phyloP scores from a whole-genome alignment of 2,113 vertebrate genomes.

The Grus americana region DNA sequence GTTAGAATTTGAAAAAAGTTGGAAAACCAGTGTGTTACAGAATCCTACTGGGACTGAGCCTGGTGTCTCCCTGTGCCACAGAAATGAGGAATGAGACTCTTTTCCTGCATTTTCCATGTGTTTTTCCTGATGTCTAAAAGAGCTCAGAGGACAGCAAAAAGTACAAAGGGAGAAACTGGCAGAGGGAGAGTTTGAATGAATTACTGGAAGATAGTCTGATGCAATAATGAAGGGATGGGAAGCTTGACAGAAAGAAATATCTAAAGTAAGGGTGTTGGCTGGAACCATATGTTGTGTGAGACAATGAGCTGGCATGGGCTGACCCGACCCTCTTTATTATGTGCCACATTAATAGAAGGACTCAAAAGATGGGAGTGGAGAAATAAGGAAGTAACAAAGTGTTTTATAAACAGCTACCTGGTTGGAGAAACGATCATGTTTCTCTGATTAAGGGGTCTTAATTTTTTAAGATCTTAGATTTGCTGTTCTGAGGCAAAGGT shows the following conservation, averaged over 20 bases:
- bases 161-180: not conserved
- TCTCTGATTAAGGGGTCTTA: not conserved
- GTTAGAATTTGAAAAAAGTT: not conserved
- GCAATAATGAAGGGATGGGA: constrained; percentile 6
- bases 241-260: not conserved
- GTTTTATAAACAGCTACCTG: not conserved
- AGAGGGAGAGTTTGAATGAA: not conserved
- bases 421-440: not conserved
- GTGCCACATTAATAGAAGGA: not conserved
- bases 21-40: not conserved
- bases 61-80: not conserved
- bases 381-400: not conserved
- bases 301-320: constrained; percentile 11
- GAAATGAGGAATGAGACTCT: not conserved
- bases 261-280: constrained; percentile 3
- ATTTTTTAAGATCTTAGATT: not conserved
- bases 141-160: not conserved
- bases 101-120: not conserved
- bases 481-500: not conserved
- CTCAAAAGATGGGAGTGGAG: not conserved
- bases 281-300: not conserved
- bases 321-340: not conserved
- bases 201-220: constrained; percentile 23
- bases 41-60: not conserved
- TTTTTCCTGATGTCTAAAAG: not conserved